Evolutionary conservation across 2,888 invertebrate species (phyloP).

Genomic region (Drosophila phalerata): DNA sequence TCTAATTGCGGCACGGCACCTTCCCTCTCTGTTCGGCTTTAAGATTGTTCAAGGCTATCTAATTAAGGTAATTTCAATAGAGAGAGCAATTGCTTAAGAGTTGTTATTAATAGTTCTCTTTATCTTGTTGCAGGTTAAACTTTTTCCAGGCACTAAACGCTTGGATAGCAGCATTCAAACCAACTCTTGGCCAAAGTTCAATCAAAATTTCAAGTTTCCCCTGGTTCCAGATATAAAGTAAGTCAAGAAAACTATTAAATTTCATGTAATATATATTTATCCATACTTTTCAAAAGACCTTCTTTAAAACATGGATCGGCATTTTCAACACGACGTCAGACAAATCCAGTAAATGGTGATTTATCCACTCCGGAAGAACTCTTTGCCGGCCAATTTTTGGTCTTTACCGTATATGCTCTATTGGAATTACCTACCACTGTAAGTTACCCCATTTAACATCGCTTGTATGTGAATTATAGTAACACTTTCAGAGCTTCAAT

Average conservation of each 20-base stretch:
- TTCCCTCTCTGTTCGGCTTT: slow-evolving; percentile 91
- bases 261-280: background rate
- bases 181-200: slow-evolving; percentile 92
- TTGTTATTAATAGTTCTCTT: background rate
- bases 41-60: slow-evolving; percentile 92
- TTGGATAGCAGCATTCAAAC: slow-evolving; percentile 91
- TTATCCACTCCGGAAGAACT: slow-evolving; percentile 82
- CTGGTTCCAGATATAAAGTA: slow-evolving; percentile 86
- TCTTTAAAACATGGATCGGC: slow-evolving; percentile 70
- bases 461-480: slow-evolving; percentile 40
- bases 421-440: slow-evolving; percentile 85
- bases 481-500: slow-evolving; percentile 80
- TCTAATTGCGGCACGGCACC: slow-evolving; percentile 91
- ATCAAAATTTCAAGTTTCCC: slow-evolving; percentile 91
- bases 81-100: background rate
- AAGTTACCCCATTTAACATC: slow-evolving; percentile 45
- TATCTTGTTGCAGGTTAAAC: slow-evolving; percentile 87
- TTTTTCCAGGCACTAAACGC: slow-evolving; percentile 91
- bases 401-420: slow-evolving; percentile 85
- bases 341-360: slow-evolving; percentile 45
- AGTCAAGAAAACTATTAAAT: slow-evolving; percentile 20
- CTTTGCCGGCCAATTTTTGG: slow-evolving; percentile 85
- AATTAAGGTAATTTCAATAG: slow-evolving; percentile 88
- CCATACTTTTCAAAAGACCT: slow-evolving; percentile 39
- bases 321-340: slow-evolving; percentile 56